Conservation (phyloP, 2,888 invertebrate species). For the Peribatodes rhomboidaria region DNA sequence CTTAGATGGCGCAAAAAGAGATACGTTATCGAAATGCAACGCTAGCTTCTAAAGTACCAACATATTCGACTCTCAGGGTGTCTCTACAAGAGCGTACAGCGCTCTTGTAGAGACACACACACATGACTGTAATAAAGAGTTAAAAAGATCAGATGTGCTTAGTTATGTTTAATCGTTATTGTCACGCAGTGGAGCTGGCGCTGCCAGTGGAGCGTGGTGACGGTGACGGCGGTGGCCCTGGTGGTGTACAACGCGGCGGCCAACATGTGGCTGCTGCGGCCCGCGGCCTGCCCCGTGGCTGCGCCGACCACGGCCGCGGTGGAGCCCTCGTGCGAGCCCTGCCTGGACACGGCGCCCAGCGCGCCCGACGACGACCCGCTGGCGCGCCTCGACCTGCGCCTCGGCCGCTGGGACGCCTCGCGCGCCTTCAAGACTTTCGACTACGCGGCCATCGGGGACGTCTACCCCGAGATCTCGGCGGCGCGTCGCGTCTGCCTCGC, state of each 20-base stretch:
- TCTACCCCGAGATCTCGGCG: conserved; percentile 87
- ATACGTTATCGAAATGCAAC: no score
- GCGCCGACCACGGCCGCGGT: conserved; percentile 56
- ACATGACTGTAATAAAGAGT: no score
- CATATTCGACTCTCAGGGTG: no score
- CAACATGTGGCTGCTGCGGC: conserved; percentile 76
- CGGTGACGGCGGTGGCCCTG: conserved; percentile 88
- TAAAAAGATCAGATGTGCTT: no score
- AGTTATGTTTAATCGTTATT: background rate
- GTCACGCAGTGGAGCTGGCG: conserved; percentile 80
- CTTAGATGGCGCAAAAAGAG: no score
- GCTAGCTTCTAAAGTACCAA: no score
- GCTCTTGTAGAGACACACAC: no score
- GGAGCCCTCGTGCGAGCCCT: conserved; percentile 74
- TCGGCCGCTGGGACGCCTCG: conserved; percentile 92
- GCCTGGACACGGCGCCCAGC: conserved; percentile 65
- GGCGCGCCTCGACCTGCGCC: conserved; percentile 87
- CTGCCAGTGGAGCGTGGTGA: conserved; percentile 90
- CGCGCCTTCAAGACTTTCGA: conserved; percentile 91
- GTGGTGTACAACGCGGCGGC: conserved; percentile 85
- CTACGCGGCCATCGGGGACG: conserved; percentile 89
- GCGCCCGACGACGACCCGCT: conserved; percentile 80
- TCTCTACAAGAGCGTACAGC: no score
- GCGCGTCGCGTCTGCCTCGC: conserved; percentile 90
- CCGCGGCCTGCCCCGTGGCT: conserved; percentile 63